Percentiles rank a stretch among this genome's conserved stretches.
phyloP scores from a whole-genome alignment of 1,140 invertebrate genomes.

The Cydia splendana region DNA sequence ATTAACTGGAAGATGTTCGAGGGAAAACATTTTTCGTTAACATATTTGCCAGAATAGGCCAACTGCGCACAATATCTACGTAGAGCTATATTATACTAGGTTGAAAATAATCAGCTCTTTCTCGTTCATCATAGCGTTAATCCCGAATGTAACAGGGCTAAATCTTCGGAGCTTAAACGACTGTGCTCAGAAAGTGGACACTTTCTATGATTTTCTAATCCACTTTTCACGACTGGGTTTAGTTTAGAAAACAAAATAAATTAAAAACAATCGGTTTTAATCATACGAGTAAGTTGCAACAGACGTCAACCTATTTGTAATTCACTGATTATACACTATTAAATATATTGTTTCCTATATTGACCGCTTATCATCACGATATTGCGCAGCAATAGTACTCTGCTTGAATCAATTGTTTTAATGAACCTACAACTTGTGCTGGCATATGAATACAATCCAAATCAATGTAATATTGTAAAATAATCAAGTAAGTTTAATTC shows the following conservation, averaged over 20 bases:
- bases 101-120: not conserved
- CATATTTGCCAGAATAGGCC: not conserved
- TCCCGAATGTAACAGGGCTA: not conserved
- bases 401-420: not conserved
- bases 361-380: slow-evolving; percentile 64
- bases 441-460: not conserved
- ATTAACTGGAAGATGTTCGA: not conserved
- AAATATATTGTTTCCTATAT: slow-evolving; percentile 46
- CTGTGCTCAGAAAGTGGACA: not conserved
- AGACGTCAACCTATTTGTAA: slow-evolving; percentile 49
- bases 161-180: too few relatives aligned
- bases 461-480: not conserved
- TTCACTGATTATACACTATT: slow-evolving; percentile 41
- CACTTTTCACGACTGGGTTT: not conserved
- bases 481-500: too few relatives aligned
- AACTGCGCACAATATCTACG: slow-evolving; percentile 1
- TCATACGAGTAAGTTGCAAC: slow-evolving; percentile 24
- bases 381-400: slow-evolving; percentile 58
- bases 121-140: not conserved
- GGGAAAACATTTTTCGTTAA: not conserved
- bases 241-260: not conserved
- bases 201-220: not conserved
- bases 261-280: slow-evolving; percentile 5
- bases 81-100: not conserved
- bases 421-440: not conserved